Evolutionary conservation across 2,113 vertebrate genomes (phyloP).

Genomic region (Prolemur simus): DNA sequence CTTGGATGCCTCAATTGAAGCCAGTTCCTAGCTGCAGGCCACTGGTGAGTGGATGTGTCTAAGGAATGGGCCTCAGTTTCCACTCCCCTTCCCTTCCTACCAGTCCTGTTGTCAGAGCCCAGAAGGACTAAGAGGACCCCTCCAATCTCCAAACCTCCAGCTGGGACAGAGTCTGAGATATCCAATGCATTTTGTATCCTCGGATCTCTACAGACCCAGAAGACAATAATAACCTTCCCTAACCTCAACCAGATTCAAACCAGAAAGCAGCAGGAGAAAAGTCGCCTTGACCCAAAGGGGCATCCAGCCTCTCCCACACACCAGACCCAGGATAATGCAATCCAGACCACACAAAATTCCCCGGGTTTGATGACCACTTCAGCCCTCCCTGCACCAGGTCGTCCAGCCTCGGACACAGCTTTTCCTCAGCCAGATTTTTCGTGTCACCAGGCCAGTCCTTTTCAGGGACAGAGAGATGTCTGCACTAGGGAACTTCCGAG

Average conservation of each 20-base stretch:
- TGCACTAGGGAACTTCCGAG: slow-evolving; percentile 2
- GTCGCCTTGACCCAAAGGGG: slow-evolving; percentile 47
- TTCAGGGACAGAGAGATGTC: not conserved
- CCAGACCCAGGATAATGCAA: not conserved
- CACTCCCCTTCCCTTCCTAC: not conserved
- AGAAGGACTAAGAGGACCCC: not conserved
- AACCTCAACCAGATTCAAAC: slow-evolving; percentile 60
- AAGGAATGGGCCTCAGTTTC: not conserved
- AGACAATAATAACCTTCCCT: slow-evolving; percentile 38
- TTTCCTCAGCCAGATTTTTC: not conserved
- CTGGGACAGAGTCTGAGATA: not conserved
- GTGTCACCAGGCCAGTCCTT: slow-evolving; percentile 32
- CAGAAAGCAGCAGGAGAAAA: slow-evolving; percentile 45
- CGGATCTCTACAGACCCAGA: not conserved
- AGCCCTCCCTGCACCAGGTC: not conserved
- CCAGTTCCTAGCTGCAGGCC: not conserved
- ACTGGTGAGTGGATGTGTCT: fast-evolving
- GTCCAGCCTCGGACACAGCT: not conserved
- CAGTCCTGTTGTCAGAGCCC: not conserved
- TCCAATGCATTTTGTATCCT: not conserved
- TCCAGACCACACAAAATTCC: fast-evolving
- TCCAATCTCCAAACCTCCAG: not conserved
- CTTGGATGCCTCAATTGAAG: not conserved
- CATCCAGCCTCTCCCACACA: not conserved
- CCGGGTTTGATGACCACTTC: fast-evolving